A percentile compares a stretch with the other conserved stretches of the same genome.
Evolutionary conservation across 2,113 vertebrate genomes (phyloP).

Genomic region (human (Homo sapiens)): DNA sequence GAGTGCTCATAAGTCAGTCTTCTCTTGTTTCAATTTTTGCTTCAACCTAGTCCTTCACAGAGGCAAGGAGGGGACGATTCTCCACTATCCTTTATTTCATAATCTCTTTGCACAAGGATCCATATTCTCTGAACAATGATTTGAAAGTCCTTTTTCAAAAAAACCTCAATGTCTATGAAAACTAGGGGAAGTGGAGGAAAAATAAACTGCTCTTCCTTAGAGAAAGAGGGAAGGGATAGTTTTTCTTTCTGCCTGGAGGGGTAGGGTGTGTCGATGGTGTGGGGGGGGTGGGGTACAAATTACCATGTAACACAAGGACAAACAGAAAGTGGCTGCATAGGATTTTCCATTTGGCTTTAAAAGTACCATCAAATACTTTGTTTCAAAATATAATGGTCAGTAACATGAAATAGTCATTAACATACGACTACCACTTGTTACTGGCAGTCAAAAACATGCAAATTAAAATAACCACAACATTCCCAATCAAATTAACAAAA

Average conservation of each 20-base stretch:
- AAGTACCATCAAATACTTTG: not conserved
- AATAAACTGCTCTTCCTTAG: not conserved
- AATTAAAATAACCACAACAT: not conserved
- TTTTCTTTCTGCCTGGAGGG: not conserved
- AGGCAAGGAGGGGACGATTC: not conserved
- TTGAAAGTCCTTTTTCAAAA: not conserved
- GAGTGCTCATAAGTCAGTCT: not conserved
- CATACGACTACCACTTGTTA: not conserved
- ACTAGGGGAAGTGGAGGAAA: not conserved
- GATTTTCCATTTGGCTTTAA: conserved; percentile 13
- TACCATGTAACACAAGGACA: not conserved
- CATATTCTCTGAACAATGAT: not conserved
- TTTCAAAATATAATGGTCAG: conserved; percentile 22
- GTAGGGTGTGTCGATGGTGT: too few relatives aligned
- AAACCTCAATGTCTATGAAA: not conserved
- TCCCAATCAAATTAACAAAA: not conserved
- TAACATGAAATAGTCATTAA: conserved; percentile 24
- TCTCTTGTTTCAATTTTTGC: not conserved
- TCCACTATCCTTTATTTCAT: not conserved
- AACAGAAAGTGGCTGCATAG: not conserved
- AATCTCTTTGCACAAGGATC: not conserved
- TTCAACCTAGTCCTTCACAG: not conserved
- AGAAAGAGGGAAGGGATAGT: not conserved
- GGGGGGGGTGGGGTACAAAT: not conserved
- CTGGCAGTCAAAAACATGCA: not conserved